Base-by-base conservation (phyloP, 2,888 invertebrate genomes). In the Erynnis tages region DNA sequence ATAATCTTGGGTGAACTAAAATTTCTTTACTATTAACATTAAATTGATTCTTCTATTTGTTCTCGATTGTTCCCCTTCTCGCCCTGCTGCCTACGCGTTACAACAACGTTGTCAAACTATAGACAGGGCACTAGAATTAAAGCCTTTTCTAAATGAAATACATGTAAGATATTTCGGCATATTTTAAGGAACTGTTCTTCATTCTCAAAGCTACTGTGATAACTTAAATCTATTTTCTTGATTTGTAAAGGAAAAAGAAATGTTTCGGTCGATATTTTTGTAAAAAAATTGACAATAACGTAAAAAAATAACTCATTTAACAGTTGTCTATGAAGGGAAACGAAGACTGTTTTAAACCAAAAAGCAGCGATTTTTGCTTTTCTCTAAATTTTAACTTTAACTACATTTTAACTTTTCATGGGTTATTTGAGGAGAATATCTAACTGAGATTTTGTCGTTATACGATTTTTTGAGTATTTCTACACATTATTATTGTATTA, bases 191-290 rank as follows among this genome's bases (percentile, higher is more conserved):
- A 48, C 30, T 21, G 11, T 52, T 52, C 44, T 52, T 50, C 47
- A 30, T 32, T 53, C 45, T 50, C 35, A 34, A 41, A 27, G 7
- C 40, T 47, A 45, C 58, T 58, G 58, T 58, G 58, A 58, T 58
- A 56, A 45, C 23, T 25, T 21, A 41, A 8, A 47, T 52, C 48
- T 53, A 54, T 53, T 50, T 52, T 30, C 37, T 29, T 21, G 37
- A 35, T 49, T 54, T 53, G 52, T 55, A 53, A 53, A 19, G n/a
- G n/a, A 34, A 35, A 27, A 23, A 19, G 27, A 29, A 35, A 27
- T 11, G 19, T 43, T 44, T 44, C 14, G 43, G 35, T 44, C 43
- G 37, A 35, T 58, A 58, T 54, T 58, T 55, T 55, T 54, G 49
- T 54, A 55, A 14, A 37, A 55, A 48, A 46, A 40, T 40, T 53